Percentiles rank a stretch among this genome's conserved stretches.
These are phyloP conservation scores for Sapayoa aenigma DNA, from an alignment of 2,113 vertebrate species.

Conservation along the genomic window DNA sequence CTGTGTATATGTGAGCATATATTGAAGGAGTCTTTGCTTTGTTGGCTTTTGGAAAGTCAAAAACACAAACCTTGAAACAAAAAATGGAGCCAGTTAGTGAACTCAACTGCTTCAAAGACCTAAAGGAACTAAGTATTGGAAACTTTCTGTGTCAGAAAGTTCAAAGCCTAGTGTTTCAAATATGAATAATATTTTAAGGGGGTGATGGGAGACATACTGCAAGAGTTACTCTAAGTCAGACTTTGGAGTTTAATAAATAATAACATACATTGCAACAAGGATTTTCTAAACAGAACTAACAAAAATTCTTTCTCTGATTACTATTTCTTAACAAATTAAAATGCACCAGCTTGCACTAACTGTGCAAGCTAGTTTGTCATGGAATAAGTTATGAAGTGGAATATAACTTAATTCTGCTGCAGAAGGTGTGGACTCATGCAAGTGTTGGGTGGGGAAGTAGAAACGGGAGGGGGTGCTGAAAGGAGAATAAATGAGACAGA, in stretches of 20 bases:
- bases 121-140: not conserved
- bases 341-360: accelerated
- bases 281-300: not conserved
- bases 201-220: not conserved
- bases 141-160: not conserved
- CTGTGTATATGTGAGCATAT: not conserved
- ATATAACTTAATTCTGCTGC: not conserved
- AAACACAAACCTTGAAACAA: not conserved
- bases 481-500: not conserved
- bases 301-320: not conserved
- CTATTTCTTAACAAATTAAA: not conserved
- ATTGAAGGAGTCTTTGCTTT: not conserved
- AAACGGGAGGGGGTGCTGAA: not conserved
- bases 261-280: not conserved
- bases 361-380: not conserved
- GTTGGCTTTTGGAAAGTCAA: not conserved
- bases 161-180: not conserved
- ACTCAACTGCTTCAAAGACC: not conserved
- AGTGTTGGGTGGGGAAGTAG: not conserved
- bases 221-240: not conserved
- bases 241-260: not conserved
- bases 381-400: not conserved
- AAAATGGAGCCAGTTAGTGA: not conserved
- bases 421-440: not conserved
- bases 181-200: not conserved